Percentiles rank a stretch among this genome's conserved stretches.
These are phyloP conservation scores for Palaemon carinicauda DNA, from an alignment of 1,140 invertebrate genomes.

Conservation along the genomic window DNA sequence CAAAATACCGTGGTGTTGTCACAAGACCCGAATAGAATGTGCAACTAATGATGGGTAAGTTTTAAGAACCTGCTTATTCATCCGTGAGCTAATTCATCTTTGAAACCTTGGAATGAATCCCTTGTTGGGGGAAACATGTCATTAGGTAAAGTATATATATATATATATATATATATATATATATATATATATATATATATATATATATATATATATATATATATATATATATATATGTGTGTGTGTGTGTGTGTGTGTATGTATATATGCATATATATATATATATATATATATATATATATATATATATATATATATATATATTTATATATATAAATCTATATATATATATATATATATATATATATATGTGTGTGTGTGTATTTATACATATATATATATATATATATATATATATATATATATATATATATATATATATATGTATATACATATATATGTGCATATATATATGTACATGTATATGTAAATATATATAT, in stretches of 20 bases:
- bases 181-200: not conserved
- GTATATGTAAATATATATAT: not conserved
- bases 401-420: not conserved
- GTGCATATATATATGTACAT: not conserved
- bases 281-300: constrained; percentile 2
- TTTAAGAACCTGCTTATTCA: too few species aligned
- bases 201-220: not conserved
- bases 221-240: not conserved
- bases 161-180: not conserved
- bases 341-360: not conserved
- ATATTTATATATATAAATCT: not conserved
- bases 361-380: not conserved
- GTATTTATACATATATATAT: not conserved
- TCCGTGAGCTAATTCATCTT: too few species aligned
- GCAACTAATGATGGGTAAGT: too few species aligned
- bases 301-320: constrained; percentile 2
- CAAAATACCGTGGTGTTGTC: too few species aligned
- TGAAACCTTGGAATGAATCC: too few species aligned
- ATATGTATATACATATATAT: not conserved
- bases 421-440: not conserved
- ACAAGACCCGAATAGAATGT: too few species aligned
- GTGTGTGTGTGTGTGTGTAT: not conserved
- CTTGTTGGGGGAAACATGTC: too few species aligned
- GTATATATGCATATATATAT: not conserved
- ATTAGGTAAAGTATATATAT: not conserved